Evolutionary conservation across 1,140 invertebrate species (phyloP), one percentile per base, ranked within the genome.

Genomic region (Sminthurides bifidus): DNA sequence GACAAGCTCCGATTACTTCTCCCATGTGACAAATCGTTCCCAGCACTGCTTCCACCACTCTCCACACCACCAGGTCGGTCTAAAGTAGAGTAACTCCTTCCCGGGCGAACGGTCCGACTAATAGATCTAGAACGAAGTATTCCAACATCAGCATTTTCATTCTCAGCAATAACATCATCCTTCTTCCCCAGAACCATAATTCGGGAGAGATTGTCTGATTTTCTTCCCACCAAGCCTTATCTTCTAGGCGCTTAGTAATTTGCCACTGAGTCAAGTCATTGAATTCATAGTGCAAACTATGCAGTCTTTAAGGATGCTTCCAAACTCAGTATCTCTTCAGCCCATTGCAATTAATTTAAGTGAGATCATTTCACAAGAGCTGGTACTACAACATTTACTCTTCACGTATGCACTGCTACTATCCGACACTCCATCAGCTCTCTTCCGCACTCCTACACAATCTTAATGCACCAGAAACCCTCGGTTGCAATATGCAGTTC

Each of bases 41-140:
- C 48, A 29, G 52, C 52, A 14, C 31, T 54, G 31, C 41, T 54
- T 17, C 49, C 53, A 54, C 58, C 44, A 26, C 53, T 38, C 26
- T 56, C 33, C 21, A 27, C 40, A 35, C 23, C 35, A 38, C 49
- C 17, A 12, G 57, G 48, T 19, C 46, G 51, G 23, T 60, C 61
- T 44, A 56, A 31, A 15, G 50, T 59, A 24, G 52, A 63, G 31
- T 60, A 59, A 51, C 58, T 60, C 31, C 53, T 33, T 40, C 52
- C 30, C 17, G 52, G 52, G 33, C 61, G 58, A 27, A 60, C 48
- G 27, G 40, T 55, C 46, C 57, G 26, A 19, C 44, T 50, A 27
- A 59, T 49, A 37, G 46, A 49, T 49, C 52, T 54, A 31, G 21
- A 52, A 29, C 5, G n/a, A n/a, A n/a, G n/a, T n/a, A n/a, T n/a